Conservation (phyloP, 2,888 invertebrate genomes). For the Crepidodera aurea region DNA sequence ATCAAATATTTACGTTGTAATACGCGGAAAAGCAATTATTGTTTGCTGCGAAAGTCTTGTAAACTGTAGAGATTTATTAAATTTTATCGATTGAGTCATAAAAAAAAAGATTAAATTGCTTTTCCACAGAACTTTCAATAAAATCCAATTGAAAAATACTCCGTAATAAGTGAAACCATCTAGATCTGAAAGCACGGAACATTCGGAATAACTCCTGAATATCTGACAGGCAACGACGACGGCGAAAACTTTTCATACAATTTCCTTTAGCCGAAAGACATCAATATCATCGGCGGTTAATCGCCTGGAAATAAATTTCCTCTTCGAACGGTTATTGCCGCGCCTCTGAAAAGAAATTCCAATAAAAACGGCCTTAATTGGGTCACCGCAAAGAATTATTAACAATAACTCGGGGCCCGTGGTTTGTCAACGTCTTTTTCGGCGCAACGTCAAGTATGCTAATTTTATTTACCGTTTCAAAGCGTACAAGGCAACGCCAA, state of each 20-base stretch:
- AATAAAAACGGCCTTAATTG: constrained; percentile 34
- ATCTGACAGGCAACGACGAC: constrained; percentile 19
- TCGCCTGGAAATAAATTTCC: constrained; percentile 37
- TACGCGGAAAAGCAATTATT: no score
- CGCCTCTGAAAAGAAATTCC: constrained; percentile 28
- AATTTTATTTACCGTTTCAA: constrained; percentile 32
- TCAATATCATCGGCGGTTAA: constrained; percentile 37
- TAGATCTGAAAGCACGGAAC: constrained; percentile 7
- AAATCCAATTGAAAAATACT: constrained; percentile 1
- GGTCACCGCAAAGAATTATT: constrained; percentile 21
- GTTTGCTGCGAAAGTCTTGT: no score
- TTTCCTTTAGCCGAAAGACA: constrained; percentile 30
- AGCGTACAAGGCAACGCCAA: constrained; percentile 28
- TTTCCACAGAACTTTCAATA: constrained; percentile 3
- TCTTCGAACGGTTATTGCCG: constrained; percentile 28
- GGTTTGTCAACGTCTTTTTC: constrained; percentile 25
- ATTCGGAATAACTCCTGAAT: constrained; percentile 16
- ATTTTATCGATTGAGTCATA: no score
- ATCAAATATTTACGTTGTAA: no score
- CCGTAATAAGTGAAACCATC: constrained; percentile 12
- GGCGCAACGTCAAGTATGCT: constrained; percentile 28
- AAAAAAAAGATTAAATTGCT: background rate
- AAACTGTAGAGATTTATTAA: no score
- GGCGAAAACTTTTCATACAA: constrained; percentile 27
- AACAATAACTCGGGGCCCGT: constrained; percentile 22